Base-by-base conservation (phyloP, 1,140 invertebrate species). In the Physella acuta region DNA sequence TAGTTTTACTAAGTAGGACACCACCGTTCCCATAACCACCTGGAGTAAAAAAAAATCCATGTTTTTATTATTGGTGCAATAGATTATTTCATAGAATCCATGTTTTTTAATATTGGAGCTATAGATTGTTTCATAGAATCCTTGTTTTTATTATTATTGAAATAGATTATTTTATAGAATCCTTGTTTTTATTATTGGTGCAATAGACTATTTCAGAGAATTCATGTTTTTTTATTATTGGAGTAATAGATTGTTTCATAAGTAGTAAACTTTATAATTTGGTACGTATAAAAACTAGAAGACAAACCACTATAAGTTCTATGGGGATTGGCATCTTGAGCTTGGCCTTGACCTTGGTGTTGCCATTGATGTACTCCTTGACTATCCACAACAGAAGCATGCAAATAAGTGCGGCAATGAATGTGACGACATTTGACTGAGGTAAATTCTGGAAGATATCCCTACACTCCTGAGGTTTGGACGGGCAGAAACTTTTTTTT, bases 291-390 rank as follows among this genome's bases (percentile, higher is more conserved):
- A n/a, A n/a, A n/a, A n/a, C n/a, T n/a, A n/a, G 20, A 44, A 44
- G 39, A 11, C 1, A 77, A 75, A 97, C 92, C 2, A 89, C 90
- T 4, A 95, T 87, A 68, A 97, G 87, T 85, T 97, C 94, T 73
- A 94, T 91, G 5, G 94, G 94, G 14, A 96, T 85, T 0, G 94
- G 94, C 72, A 95, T 82, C 49, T 82, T 84, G 30, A 87, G 90
- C 55, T 87, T 85, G 81, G 92, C 93, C 51, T 89, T 89, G 0
- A 94, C 79, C 78, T 88, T 88, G 24, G 79, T 77, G 75, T 85
- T 84, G 0, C 92, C 92, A 90, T 95, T 85, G 70, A 95, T 79
- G n/a, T 90, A 73, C 84, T 93, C 91, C 79, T 95, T 95, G 79
- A 93, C 92, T 4, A 92, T 73, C 0, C 89, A 84, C 68, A 94